Conservation (phyloP, 2,113 vertebrate species). For the Ibidorhyncha struthersii region DNA sequence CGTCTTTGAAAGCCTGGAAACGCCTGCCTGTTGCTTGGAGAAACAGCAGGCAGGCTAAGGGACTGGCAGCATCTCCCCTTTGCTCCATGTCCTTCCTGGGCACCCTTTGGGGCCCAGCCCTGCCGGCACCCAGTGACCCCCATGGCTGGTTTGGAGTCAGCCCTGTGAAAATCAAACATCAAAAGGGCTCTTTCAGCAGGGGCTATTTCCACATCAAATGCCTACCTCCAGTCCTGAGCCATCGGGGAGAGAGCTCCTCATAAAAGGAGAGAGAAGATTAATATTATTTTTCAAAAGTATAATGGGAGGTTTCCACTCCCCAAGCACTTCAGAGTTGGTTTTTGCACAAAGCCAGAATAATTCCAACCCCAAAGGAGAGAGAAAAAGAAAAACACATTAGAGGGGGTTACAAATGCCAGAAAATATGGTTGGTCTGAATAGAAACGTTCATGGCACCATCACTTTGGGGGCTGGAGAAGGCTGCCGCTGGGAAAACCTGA, state of each 20-base stretch:
- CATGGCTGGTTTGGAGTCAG: neutral
- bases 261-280: constrained; percentile 49
- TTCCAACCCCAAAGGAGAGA: constrained; percentile 38
- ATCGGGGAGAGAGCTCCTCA: neutral
- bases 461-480: neutral
- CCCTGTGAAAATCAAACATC: constrained; percentile 15
- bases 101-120: neutral
- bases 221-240: constrained; percentile 36
- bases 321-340: constrained; percentile 9
- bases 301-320: constrained; percentile 52
- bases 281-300: constrained; percentile 58
- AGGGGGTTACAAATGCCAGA: neutral
- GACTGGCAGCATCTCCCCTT: neutral
- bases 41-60: neutral
- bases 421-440: neutral
- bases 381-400: neutral
- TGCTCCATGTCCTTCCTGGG: neutral
- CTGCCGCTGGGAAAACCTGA: neutral
- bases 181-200: constrained; percentile 24
- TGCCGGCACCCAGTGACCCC: neutral
- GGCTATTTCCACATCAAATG: constrained; percentile 56
- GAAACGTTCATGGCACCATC: neutral
- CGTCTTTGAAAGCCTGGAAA: constrained; percentile 1
- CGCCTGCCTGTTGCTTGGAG: neutral
- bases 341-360: constrained; percentile 44